Conservation (phyloP, 2,888 invertebrate species). For the Zhuqinia jingwanae region DNA sequence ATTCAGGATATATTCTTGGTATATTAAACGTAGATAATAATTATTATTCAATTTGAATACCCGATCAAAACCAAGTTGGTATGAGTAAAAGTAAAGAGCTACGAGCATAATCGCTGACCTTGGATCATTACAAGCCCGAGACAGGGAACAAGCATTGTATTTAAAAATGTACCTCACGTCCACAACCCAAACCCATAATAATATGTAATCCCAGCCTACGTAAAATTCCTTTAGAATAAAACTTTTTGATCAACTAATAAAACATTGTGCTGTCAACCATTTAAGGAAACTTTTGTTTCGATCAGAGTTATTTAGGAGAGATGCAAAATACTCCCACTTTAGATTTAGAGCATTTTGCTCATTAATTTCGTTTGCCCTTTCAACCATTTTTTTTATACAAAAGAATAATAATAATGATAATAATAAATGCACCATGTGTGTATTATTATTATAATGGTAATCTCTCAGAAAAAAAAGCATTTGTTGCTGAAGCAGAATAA, state of each 20-base stretch:
- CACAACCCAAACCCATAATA: background rate
- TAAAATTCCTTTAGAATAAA: background rate
- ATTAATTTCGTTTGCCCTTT: slow-evolving; percentile 8
- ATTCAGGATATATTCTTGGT: too few relatives aligned
- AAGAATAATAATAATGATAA: too few relatives aligned
- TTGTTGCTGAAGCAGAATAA: background rate
- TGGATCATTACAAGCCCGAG: slow-evolving; percentile 1
- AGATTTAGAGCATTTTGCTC: slow-evolving; percentile 14
- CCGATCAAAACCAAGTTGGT: background rate
- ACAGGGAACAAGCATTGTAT: background rate
- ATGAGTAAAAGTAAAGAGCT: background rate
- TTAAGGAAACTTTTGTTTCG: slow-evolving; percentile 45
- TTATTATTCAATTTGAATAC: too few relatives aligned
- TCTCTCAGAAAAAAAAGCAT: too few relatives aligned
- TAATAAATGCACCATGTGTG: too few relatives aligned
- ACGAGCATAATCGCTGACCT: slow-evolving; percentile 3
- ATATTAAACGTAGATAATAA: too few relatives aligned
- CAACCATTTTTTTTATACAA: background rate
- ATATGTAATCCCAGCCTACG: slow-evolving; percentile 22
- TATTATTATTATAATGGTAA: too few relatives aligned
- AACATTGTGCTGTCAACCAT: slow-evolving; percentile 40
- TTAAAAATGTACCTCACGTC: background rate
- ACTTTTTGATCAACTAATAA: slow-evolving; percentile 24
- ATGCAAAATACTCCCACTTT: slow-evolving; percentile 58
- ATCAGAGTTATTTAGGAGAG: slow-evolving; percentile 18